phyloP scores from a whole-genome alignment of 2,113 vertebrate genomes.

The Phylloscopus trochilus region DNA sequence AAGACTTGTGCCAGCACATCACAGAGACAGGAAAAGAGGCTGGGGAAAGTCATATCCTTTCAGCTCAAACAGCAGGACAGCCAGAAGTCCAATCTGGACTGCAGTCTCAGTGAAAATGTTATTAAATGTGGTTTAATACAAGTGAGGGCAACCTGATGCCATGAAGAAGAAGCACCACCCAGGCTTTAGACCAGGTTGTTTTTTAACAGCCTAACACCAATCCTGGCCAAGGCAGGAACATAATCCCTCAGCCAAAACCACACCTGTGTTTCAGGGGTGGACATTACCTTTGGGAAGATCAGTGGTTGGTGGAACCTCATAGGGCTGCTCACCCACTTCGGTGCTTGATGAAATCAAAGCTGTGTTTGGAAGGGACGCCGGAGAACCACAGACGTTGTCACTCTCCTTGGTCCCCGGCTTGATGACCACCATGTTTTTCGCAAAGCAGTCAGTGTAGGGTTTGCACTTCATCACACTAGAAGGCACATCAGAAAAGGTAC shows the following conservation, averaged over 20 bases:
- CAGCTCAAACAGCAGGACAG: not conserved
- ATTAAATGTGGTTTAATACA: not conserved
- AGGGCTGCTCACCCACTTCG: conserved; percentile 20
- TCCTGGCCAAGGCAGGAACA: not conserved
- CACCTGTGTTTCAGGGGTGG: not conserved
- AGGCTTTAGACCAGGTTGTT: not conserved
- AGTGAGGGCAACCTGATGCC: not conserved
- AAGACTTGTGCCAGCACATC: not conserved
- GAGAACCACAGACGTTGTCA: conserved; percentile 85
- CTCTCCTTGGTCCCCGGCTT: conserved; percentile 80
- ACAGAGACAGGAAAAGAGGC: not conserved
- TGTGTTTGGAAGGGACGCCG: conserved; percentile 11
- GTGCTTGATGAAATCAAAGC: conserved; percentile 32
- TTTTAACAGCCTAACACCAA: not conserved
- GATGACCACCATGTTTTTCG: conserved; percentile 79
- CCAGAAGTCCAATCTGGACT: not conserved
- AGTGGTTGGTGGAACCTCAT: conserved; percentile 55
- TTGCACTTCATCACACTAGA: conserved; percentile 84
- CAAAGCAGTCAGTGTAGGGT: conserved; percentile 84
- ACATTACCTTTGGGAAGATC: conserved; percentile 74
- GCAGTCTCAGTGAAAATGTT: not conserved
- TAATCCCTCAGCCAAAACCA: not conserved
- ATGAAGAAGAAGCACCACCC: not conserved
- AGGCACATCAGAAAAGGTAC: conserved; percentile 87
- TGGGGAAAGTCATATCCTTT: not conserved